These are phyloP conservation scores for sheep (Ovis aries) DNA, from an alignment of 2,113 vertebrate species.

Conservation along the genomic window ARS-UI_Ramb_v3.0 NC_056072.1:40363001-40363500, in stretches of 20 bases:
- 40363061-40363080: neutral
- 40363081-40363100: neutral
- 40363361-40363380: neutral
- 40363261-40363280: neutral
- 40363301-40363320: neutral
- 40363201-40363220: neutral
- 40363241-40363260: neutral
- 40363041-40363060: neutral
- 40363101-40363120: neutral
- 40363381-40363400: neutral
- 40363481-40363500: neutral
- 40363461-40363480: neutral
- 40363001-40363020: neutral
- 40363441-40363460: neutral
- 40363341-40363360: neutral
- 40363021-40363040: neutral
- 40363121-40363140: neutral
- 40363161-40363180: neutral
- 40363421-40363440: neutral
- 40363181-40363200: neutral
- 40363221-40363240: neutral
- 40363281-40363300: neutral
- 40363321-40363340: neutral
- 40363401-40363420: neutral
- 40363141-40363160: neutral